Base-by-base conservation (phyloP, 2,113 vertebrate genomes). In the Dascyllus trimaculatus region DNA sequence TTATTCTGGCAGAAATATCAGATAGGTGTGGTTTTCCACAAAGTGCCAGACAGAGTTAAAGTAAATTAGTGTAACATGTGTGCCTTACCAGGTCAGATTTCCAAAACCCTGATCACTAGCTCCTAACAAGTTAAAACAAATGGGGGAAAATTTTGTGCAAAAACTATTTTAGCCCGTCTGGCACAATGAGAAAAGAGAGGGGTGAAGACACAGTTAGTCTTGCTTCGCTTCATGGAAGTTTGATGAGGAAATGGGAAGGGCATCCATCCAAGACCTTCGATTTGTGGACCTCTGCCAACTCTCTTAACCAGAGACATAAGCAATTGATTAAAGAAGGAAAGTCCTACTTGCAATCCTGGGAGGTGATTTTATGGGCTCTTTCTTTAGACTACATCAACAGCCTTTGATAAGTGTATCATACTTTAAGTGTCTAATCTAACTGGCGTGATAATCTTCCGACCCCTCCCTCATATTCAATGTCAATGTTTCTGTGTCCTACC, bases 371-470 rank as follows among this genome's bases (percentile, higher is more conserved):
- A 81, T 54, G 53, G 64, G 32, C 43, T 59, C 52, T 82, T 86
- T 88, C 57, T 59, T 68, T 15, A 79, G 54, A 84, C 69, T 81
- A 78, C 78, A 87, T 85, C 72, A 87, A 75, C 73, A 75, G 54
- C 43, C 43, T 75, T 77, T 67, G 54, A 81, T 66, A 56, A 79
- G 82, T 68, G 68, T 58, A 80, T 71, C 38, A 63, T 68, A 77
- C 22, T 71, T 58, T 6, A 29, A 77, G 38, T 57, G 35, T 51
- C 70, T 32, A 2, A 56, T 81, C 75, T 65, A 61, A 76, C 71
- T 54, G 22, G 15, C 67, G 43, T 61, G 70, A 73, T 66, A 66
- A 79, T 84, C 71, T 64, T 61, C 72, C n/a, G 21, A 21, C 17
- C n/a, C 26, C 26, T 71, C 8, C 48, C 17, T 61, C 53, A 49